Conservation (phyloP, 2,797 vertebrate species). For the Heterohyrax brucei region DNA sequence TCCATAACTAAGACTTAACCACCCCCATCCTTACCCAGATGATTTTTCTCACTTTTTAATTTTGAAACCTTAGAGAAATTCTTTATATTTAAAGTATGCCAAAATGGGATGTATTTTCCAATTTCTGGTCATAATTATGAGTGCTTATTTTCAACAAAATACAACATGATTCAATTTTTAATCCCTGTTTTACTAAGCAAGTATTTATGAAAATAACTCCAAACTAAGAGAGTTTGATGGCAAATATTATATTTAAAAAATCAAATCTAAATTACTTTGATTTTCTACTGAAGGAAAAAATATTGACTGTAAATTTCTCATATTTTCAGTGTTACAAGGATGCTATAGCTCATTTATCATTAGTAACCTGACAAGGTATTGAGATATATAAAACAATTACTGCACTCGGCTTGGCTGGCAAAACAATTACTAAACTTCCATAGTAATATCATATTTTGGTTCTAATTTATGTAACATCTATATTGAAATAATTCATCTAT, state of each 20-base stretch:
- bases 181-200: conserved; percentile 57
- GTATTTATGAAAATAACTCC: conserved; percentile 35
- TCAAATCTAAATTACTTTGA: conserved; percentile 28
- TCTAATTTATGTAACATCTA: conserved; percentile 15
- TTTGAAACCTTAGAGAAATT: conserved; percentile 44
- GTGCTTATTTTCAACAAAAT: conserved; percentile 55
- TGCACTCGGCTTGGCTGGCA: too few species aligned
- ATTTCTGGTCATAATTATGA: conserved; percentile 45
- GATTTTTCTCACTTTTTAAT: conserved; percentile 20
- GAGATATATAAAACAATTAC: not conserved
- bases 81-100: not conserved
- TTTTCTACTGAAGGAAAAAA: conserved; percentile 61
- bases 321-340: conserved; percentile 21
- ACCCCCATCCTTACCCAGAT: conserved; percentile 32
- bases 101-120: not conserved
- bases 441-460: not conserved
- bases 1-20: not conserved
- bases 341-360: not conserved
- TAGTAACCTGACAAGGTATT: not conserved
- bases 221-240: conserved; percentile 59
- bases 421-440: conserved; percentile 12
- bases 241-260: conserved; percentile 49
- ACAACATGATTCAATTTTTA: conserved; percentile 28
- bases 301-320: conserved; percentile 12
- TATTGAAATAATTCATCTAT: too few species aligned